phyloP scores from a whole-genome alignment of 2,113 vertebrate species.

The Silurus meridionalis region DNA sequence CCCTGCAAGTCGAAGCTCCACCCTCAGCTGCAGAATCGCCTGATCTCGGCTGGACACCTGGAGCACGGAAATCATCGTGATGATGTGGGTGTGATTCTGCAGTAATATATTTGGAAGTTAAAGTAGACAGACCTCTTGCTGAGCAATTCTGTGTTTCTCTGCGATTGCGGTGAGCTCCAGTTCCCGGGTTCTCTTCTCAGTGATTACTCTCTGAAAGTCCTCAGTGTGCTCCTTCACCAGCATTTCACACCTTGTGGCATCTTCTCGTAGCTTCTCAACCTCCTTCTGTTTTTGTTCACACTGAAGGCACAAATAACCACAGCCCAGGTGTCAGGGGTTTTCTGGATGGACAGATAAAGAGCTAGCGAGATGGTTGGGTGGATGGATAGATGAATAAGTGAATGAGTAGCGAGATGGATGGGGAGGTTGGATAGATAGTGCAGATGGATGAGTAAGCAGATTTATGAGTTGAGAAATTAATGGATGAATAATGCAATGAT shows the following conservation, averaged over 20 bases:
- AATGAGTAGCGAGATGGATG: neutral
- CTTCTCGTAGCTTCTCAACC: constrained; percentile 61
- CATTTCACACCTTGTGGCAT: constrained; percentile 44
- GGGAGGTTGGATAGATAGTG: neutral
- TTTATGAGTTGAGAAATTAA: neutral
- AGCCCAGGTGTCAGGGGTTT: constrained; percentile 21
- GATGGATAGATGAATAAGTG: neutral
- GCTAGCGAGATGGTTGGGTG: neutral
- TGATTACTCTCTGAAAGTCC: constrained; percentile 58
- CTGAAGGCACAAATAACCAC: constrained; percentile 52
- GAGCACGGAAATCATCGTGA: neutral
- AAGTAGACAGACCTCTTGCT: constrained; percentile 62
- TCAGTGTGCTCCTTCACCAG: constrained; percentile 62
- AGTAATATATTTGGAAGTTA: neutral
- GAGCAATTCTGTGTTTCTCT: constrained; percentile 60
- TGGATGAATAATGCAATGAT: neutral
- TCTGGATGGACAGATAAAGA: too few species aligned
- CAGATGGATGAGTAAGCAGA: neutral
- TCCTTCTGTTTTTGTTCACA: constrained; percentile 59
- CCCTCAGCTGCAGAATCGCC: constrained; percentile 65
- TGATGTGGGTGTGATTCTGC: neutral
- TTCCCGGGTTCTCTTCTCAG: constrained; percentile 64
- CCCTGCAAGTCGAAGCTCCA: constrained; percentile 58
- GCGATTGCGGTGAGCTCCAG: constrained; percentile 64
- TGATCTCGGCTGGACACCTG: constrained; percentile 64